Percentiles rank a stretch among this genome's conserved stretches.
These are phyloP conservation scores for Rhagium mordax DNA, from an alignment of 2,888 invertebrate genomes.

Conservation along the genomic window DNA sequence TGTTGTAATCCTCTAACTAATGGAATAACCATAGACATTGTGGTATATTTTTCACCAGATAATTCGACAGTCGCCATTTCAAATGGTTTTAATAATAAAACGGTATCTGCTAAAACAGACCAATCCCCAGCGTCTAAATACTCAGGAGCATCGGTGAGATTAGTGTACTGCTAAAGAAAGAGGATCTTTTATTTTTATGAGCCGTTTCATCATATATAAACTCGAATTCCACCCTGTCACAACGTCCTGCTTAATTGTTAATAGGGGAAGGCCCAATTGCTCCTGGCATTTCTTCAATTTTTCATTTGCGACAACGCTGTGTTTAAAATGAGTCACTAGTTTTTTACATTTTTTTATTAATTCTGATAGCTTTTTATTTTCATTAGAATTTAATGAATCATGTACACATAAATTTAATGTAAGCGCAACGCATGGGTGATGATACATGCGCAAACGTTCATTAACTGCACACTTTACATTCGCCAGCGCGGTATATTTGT, in stretches of 20 bases:
- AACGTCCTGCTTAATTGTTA: background rate
- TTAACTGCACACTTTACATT: slow-evolving; percentile 50
- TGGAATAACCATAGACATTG: slow-evolving; percentile 51
- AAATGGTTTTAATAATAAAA: no score
- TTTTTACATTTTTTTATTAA: slow-evolving; percentile 41
- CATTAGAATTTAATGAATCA: slow-evolving; percentile 32
- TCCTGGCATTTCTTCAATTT: slow-evolving; percentile 38
- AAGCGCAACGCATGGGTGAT: slow-evolving; percentile 54
- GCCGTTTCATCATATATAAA: slow-evolving; percentile 27
- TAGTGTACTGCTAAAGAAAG: slow-evolving; percentile 24
- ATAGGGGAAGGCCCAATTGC: background rate
- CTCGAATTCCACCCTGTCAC: background rate
- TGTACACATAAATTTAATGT: slow-evolving; percentile 47
- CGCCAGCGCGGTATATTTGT: no score
- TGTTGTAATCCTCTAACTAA: slow-evolving; percentile 47
- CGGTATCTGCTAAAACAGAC: background rate
- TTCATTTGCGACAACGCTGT: slow-evolving; percentile 31
- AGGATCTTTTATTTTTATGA: slow-evolving; percentile 26
- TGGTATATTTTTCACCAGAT: slow-evolving; percentile 52
- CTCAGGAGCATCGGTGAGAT: slow-evolving; percentile 13
- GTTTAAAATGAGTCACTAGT: slow-evolving; percentile 42
- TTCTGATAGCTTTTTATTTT: slow-evolving; percentile 17
- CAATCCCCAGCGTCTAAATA: slow-evolving; percentile 14
- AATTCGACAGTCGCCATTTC: slow-evolving; percentile 36
- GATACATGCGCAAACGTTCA: slow-evolving; percentile 43